Percentiles rank a stretch among this genome's conserved stretches.
These are phyloP conservation scores for Drosophila nigritarsus DNA, from an alignment of 2,888 invertebrate genomes.

Conservation along the genomic window DNA sequence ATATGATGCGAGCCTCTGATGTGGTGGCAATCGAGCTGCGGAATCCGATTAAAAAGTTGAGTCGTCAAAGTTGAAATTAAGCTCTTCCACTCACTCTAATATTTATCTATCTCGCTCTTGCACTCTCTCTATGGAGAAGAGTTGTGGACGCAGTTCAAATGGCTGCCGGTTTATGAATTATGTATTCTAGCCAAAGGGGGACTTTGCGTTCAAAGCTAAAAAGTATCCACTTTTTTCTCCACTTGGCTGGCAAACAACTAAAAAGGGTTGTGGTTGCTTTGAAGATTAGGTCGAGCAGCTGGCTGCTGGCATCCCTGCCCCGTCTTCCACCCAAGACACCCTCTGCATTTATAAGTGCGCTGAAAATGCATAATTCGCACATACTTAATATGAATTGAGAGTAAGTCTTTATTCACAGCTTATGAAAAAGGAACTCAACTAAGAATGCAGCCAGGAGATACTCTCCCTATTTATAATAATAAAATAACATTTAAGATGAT, in stretches of 20 bases:
- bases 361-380: conserved; percentile 67
- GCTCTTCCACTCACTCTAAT: conserved; percentile 11
- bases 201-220: conserved; percentile 73
- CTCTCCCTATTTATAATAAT: conserved; percentile 10
- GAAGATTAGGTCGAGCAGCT: conserved; percentile 55
- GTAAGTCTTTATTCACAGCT: conserved; percentile 52
- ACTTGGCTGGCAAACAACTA: conserved; percentile 31
- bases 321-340: conserved; percentile 19
- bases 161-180: conserved; percentile 73
- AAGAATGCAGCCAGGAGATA: conserved; percentile 7
- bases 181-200: conserved; percentile 70
- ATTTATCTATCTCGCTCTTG: conserved; percentile 1
- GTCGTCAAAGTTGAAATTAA: conserved; percentile 67
- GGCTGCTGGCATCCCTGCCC: neutral
- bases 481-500: neutral
- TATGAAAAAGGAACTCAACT: conserved; percentile 7
- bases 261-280: conserved; percentile 73
- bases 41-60: conserved; percentile 80
- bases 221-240: conserved; percentile 56
- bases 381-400: conserved; percentile 39
- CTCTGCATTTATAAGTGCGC: conserved; percentile 64
- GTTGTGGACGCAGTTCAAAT: conserved; percentile 54
- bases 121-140: conserved; percentile 2
- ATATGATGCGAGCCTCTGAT: conserved; percentile 34
- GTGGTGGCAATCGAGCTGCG: conserved; percentile 65